Evolutionary conservation across 2,888 invertebrate species (phyloP).

Genomic region (Agonopterix heracliana): DNA sequence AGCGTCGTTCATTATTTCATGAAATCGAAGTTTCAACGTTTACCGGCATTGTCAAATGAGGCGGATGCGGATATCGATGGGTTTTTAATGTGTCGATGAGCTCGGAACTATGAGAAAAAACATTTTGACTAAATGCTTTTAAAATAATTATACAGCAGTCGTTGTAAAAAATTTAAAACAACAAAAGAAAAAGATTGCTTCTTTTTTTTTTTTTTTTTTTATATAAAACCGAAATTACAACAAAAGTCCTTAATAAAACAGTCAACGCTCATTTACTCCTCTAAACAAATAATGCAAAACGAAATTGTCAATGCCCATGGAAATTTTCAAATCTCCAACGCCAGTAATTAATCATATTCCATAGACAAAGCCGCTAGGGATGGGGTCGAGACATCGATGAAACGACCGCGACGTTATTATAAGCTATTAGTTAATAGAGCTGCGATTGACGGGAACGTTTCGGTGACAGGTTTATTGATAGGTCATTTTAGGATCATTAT

Average conservation of each 20-base stretch:
- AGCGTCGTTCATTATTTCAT: constrained; percentile 40
- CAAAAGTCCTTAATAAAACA: too few relatives aligned
- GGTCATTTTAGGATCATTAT: not conserved
- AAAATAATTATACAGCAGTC: too few relatives aligned
- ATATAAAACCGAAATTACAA: too few relatives aligned
- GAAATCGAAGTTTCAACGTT: constrained; percentile 16
- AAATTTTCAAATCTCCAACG: constrained; percentile 30
- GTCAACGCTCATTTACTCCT: too few relatives aligned
- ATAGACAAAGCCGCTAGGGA: constrained; percentile 25
- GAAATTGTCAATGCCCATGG: constrained; percentile 29
- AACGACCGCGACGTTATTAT: constrained; percentile 20
- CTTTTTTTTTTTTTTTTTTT: too few relatives aligned
- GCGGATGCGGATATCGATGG: too few relatives aligned
- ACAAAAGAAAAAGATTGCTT: too few relatives aligned
- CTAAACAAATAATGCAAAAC: constrained; percentile 5
- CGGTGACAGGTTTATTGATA: constrained; percentile 30
- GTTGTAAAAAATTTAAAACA: too few relatives aligned
- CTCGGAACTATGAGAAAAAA: too few relatives aligned
- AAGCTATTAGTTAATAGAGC: constrained; percentile 30
- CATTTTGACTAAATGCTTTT: too few relatives aligned
- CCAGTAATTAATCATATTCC: constrained; percentile 40
- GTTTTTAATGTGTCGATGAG: not conserved
- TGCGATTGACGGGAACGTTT: constrained; percentile 21
- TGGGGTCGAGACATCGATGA: constrained; percentile 14
- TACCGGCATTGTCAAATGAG: too few relatives aligned